These are phyloP conservation scores for Natrix natrix DNA, from an alignment of 2,797 vertebrate species.

Conservation along the genomic window DNA sequence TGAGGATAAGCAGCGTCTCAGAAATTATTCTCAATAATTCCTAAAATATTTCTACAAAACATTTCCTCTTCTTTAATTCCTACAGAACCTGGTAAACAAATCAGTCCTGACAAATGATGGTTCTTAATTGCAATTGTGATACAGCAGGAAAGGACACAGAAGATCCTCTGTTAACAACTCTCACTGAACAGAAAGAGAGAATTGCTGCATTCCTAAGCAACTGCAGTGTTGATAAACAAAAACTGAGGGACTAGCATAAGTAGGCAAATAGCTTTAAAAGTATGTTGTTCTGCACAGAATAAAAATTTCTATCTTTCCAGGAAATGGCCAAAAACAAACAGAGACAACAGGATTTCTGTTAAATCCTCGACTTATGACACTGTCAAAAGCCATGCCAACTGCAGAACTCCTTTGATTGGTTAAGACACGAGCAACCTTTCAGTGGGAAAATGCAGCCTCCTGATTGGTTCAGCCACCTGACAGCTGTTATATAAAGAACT, in stretches of 20 bases:
- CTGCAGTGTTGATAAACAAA: not conserved
- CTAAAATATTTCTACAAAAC: not conserved
- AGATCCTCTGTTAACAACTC: not conserved
- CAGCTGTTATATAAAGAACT: no score
- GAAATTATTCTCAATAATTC: not conserved
- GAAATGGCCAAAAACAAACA: not conserved
- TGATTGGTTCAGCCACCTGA: no score
- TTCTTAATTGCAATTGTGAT: not conserved
- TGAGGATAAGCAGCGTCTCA: not conserved
- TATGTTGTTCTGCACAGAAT: not conserved
- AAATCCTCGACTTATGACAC: no score
- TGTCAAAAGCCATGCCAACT: no score
- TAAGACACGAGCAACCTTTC: no score
- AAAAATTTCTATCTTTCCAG: not conserved
- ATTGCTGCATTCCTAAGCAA: not conserved
- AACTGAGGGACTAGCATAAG: not conserved
- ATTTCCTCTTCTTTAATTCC: not conserved
- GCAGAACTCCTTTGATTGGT: no score
- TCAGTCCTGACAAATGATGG: not conserved
- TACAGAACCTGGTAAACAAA: not conserved
- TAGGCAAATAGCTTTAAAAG: not conserved
- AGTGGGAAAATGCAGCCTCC: no score
- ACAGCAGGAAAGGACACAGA: not conserved
- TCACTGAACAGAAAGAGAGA: not conserved
- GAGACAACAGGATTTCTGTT: not conserved